phyloP scores from a whole-genome alignment of 2,888 invertebrate species.

The Camptogramma bilineatum region DNA sequence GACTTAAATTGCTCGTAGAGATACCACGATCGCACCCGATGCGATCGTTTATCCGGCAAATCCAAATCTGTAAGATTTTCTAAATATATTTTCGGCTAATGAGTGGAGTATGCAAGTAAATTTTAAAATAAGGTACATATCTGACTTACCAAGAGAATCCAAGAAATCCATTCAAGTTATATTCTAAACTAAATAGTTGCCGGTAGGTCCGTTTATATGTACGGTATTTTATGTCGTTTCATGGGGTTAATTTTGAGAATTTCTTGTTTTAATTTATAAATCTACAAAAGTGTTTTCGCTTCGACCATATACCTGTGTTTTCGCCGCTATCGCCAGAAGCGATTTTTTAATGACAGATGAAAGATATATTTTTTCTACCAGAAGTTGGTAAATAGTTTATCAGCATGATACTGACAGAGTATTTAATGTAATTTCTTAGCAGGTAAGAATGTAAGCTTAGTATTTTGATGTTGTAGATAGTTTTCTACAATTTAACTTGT shows the following conservation, averaged over 20 bases:
- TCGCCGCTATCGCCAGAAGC: constrained; percentile 11
- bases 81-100: neutral
- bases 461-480: too few species aligned
- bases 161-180: constrained; percentile 69
- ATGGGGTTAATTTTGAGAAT: constrained; percentile 44
- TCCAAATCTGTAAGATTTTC: constrained; percentile 60
- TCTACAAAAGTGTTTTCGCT: constrained; percentile 19
- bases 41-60: constrained; percentile 62
- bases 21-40: constrained; percentile 77
- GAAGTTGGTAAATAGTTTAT: neutral
- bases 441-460: too few species aligned
- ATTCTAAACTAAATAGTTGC: constrained; percentile 18
- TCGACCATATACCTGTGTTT: too few species aligned
- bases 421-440: neutral
- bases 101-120: too few species aligned
- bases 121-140: neutral
- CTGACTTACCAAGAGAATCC: constrained; percentile 65
- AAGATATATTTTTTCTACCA: constrained; percentile 13
- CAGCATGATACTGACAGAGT: neutral
- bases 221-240: constrained; percentile 53
- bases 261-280: constrained; percentile 39
- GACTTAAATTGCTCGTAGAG: constrained; percentile 78
- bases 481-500: too few species aligned
- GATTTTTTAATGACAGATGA: constrained; percentile 1
- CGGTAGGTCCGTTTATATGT: constrained; percentile 22